A percentile compares a stretch with the other conserved stretches of the same genome.
Conservation (phyloP, 2,797 vertebrate genomes). For the Scyliorhinus canicula region DNA sequence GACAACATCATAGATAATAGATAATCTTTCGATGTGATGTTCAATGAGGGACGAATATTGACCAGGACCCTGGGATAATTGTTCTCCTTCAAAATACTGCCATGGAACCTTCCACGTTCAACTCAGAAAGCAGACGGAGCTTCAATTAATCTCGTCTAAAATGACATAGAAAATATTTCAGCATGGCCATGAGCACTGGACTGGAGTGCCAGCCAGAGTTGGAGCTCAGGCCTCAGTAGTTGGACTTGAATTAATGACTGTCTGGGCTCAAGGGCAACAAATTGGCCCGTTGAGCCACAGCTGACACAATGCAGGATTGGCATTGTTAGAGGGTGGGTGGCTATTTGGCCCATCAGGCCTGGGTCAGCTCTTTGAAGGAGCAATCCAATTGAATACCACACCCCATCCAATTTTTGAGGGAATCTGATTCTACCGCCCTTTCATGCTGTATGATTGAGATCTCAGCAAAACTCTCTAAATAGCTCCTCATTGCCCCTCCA, state of each 20-base stretch:
- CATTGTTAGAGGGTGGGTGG: neutral
- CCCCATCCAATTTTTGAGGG: neutral
- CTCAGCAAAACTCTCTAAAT: neutral
- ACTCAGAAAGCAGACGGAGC: too few species aligned
- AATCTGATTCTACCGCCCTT: neutral
- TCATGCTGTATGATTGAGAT: neutral
- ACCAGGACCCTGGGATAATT: too few species aligned
- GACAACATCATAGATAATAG: too few species aligned
- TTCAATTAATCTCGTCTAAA: too few species aligned
- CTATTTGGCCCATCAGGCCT: neutral
- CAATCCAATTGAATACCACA: neutral
- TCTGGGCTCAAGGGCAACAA: neutral
- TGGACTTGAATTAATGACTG: neutral
- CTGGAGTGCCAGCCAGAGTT: too few species aligned
- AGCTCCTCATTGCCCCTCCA: neutral
- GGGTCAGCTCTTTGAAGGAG: neutral
- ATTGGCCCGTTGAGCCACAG: neutral
- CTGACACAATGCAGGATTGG: neutral
- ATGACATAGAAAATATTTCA: too few species aligned
- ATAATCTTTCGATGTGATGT: too few species aligned
- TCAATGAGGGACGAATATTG: too few species aligned
- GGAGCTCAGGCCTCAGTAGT: neutral
- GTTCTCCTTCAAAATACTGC: too few species aligned
- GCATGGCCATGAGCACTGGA: too few species aligned
- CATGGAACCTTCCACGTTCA: too few species aligned